phyloP scores from a whole-genome alignment of 2,113 vertebrate species.

The Lipotes vexillifer region DNA sequence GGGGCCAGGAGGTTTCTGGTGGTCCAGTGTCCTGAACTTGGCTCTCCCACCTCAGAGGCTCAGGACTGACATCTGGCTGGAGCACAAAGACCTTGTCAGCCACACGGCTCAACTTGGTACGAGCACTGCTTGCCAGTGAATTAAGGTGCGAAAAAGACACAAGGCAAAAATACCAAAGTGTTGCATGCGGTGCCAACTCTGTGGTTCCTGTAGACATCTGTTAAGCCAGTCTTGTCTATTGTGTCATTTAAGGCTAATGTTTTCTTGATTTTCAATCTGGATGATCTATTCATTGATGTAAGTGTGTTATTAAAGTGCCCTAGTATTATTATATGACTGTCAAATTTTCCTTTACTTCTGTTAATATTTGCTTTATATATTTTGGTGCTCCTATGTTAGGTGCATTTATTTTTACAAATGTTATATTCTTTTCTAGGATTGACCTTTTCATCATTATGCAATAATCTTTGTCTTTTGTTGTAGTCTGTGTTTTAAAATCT shows the following conservation, averaged over 20 bases:
- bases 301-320: not conserved
- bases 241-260: not conserved
- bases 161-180: no score
- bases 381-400: not conserved
- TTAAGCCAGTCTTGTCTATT: not conserved
- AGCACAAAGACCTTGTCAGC: no score
- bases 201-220: no score
- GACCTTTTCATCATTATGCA: not conserved
- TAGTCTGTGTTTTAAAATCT: not conserved
- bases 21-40: no score
- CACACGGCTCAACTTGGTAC: no score
- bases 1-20: no score
- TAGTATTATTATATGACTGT: not conserved
- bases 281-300: not conserved
- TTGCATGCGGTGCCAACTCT: no score
- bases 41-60: no score
- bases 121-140: no score
- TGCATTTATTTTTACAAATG: not conserved
- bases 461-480: not conserved
- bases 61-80: no score
- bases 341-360: not conserved
- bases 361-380: not conserved
- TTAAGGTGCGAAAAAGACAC: no score
- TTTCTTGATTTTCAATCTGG: not conserved
- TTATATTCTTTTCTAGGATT: not conserved